Conservation (phyloP, 2,113 vertebrate genomes). For the Cynopterus brachyotis region DNA sequence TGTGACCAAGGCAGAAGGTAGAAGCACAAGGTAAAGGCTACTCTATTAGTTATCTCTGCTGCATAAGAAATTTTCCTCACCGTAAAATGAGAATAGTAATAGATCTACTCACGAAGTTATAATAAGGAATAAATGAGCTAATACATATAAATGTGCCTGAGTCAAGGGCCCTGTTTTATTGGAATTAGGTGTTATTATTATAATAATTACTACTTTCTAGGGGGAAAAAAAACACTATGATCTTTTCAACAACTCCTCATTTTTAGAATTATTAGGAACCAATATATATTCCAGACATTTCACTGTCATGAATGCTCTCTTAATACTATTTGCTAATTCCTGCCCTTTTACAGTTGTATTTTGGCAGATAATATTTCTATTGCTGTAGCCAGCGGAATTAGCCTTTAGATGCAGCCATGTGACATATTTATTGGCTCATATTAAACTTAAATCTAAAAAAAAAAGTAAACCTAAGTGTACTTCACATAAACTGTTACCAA, state of each 20-base stretch:
- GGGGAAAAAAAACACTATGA: not conserved
- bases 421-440: not conserved
- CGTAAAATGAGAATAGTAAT: not conserved
- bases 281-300: not conserved
- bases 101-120: not conserved
- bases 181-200: not conserved
- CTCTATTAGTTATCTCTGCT: not conserved
- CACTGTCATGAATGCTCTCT: not conserved
- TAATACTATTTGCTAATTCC: not conserved
- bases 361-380: not conserved
- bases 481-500: not conserved
- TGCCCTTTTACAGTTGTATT: not conserved
- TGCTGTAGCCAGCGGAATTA: not conserved
- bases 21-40: not conserved
- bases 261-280: slow-evolving; percentile 16
- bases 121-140: not conserved
- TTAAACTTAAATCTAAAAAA: not conserved
- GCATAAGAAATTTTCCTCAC: not conserved
- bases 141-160: not conserved
- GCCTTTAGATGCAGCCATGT: not conserved
- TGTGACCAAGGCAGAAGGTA: not conserved
- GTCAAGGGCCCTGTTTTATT: not conserved
- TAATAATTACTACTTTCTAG: not conserved
- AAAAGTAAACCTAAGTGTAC: not conserved
- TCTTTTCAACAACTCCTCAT: slow-evolving; percentile 7